phyloP scores from a whole-genome alignment of 2,113 vertebrate genomes.

The Sus scrofa region T2T-Sscrofa CM000828.6:48232501-48233000 shows the following conservation, averaged over 20 bases:
- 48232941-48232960: background rate
- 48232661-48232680: background rate
- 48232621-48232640: background rate
- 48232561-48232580: background rate
- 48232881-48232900: background rate
- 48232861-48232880: background rate
- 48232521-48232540: background rate
- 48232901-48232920: background rate
- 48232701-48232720: background rate
- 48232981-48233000: background rate
- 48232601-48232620: background rate
- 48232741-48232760: background rate
- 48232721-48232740: background rate
- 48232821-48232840: background rate
- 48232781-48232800: background rate
- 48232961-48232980: background rate
- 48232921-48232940: background rate
- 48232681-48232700: background rate
- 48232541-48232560: background rate
- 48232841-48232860: background rate
- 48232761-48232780: background rate
- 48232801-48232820: background rate
- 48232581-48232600: background rate
- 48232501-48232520: background rate
- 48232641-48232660: background rate